Conservation (phyloP, 2,113 vertebrate genomes). For the Neolamprologus tretocephalus region DNA sequence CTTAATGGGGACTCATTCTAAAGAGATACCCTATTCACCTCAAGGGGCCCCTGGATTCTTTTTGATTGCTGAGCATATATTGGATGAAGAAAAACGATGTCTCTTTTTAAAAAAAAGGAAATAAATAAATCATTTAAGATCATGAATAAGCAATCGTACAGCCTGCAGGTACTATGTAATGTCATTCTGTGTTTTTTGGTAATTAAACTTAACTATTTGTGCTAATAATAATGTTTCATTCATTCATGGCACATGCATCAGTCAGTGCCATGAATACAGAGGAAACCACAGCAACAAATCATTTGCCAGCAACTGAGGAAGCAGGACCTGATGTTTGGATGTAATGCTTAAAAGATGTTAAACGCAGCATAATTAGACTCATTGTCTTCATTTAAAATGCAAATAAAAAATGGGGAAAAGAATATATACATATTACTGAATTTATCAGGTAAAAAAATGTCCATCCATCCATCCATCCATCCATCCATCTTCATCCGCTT, state of each 20-base stretch:
- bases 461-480: no score
- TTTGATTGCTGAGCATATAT: not conserved
- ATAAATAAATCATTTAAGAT: not conserved
- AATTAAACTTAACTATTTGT: not conserved
- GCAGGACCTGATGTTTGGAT: not conserved
- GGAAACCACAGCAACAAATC: accelerated
- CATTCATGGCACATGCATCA: not conserved
- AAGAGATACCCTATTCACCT: not conserved
- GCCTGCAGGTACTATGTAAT: not conserved
- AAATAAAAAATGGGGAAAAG: accelerated
- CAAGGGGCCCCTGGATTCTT: not conserved
- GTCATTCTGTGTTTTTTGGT: not conserved
- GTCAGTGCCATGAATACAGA: not conserved
- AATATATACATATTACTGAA: not conserved
- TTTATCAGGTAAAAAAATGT: not conserved
- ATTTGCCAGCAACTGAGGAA: not conserved
- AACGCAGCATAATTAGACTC: not conserved
- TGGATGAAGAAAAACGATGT: not conserved
- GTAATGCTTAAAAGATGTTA: not conserved
- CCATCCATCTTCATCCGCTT: no score
- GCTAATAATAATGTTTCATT: not conserved
- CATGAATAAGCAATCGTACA: not conserved
- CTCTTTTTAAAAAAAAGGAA: not conserved
- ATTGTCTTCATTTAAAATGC: not conserved
- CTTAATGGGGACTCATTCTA: not conserved